Base-by-base conservation (phyloP, 2,888 invertebrate species). In the Electrophaes corylata region DNA sequence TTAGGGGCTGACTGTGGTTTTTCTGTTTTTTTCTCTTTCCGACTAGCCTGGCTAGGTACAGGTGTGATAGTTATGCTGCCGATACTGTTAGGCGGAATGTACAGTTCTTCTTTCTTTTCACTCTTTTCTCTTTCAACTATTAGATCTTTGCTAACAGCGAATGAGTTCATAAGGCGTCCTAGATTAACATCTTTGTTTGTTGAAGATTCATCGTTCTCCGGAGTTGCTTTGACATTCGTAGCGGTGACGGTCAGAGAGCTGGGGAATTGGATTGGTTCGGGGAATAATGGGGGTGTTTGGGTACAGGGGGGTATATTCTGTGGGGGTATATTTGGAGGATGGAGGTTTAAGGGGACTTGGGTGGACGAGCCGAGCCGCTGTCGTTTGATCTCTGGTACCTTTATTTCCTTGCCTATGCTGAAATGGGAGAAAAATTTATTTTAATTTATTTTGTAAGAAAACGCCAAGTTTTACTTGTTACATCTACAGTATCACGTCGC, bases 31-130 rank as follows among this genome's bases (percentile, higher is more conserved):
- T 84, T 81, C 50, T 84, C 67, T 77, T 81, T 11, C 57, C 78
- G 61, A 16, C 62, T 78, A 1, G 71, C 5, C 56, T 78, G 61
- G 16, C 62, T 78, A 1, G 73, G 71, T 2, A 92, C 90, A 0
- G 92, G 85, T 0, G 92, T 91, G 48, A 92, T 92, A 0, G 92
- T 92, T 59, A 92, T 86, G 62, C 89, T 86, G 71, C 91, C 90
- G 35, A 90, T 86, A 57, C 76, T 89, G 62, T 86, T 90, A 0
- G 86, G 81, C 10, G 88, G 87, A 70, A 86, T 76, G 71, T 88
- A 88, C 18, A 78, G 50, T 8, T 90, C 90, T 52, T 86, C 83
- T 72, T 84, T 86, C 40, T 70, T 77, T 8, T 76, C 75, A 11
- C 14, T 26, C 5, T 54, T 54, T 11, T 58, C 53, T 45, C 82